Evolutionary conservation across 2,113 vertebrate genomes (phyloP).

Genomic region (Lasiurus cinereus): DNA sequence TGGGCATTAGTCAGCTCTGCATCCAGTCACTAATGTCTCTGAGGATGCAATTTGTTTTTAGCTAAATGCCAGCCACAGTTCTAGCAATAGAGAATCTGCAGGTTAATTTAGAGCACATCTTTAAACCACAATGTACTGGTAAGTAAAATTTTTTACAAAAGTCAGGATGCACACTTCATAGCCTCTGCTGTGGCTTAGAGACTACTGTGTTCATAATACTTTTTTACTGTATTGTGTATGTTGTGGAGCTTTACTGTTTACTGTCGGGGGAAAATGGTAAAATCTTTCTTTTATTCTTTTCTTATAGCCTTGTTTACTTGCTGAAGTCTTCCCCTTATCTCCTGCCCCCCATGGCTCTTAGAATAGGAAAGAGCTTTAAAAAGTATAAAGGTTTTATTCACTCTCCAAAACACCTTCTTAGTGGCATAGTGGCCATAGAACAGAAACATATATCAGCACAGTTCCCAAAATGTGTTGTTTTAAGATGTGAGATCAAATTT

Average conservation of each 20-base stretch:
- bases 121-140: neutral
- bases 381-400: neutral
- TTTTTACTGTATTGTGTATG: neutral
- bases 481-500: neutral
- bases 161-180: constrained; percentile 1
- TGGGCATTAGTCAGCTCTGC: constrained; percentile 45
- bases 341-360: neutral
- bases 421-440: neutral
- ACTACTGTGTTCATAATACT: neutral
- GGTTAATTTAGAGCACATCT: constrained; percentile 36
- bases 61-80: constrained; percentile 17
- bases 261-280: constrained; percentile 6
- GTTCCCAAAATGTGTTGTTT: constrained; percentile 54
- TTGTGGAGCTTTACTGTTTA: constrained; percentile 28
- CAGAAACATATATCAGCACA: neutral
- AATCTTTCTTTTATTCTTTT: neutral
- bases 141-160: constrained; percentile 56
- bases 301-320: neutral
- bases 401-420: constrained; percentile 5
- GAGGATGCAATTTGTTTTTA: constrained; percentile 59
- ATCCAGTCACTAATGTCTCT: constrained; percentile 47
- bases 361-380: constrained; percentile 5
- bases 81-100: constrained; percentile 32
- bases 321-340: neutral
- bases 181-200: neutral